Conservation (phyloP, 2,797 vertebrate species). For the Gymnocypris eckloni region DNA sequence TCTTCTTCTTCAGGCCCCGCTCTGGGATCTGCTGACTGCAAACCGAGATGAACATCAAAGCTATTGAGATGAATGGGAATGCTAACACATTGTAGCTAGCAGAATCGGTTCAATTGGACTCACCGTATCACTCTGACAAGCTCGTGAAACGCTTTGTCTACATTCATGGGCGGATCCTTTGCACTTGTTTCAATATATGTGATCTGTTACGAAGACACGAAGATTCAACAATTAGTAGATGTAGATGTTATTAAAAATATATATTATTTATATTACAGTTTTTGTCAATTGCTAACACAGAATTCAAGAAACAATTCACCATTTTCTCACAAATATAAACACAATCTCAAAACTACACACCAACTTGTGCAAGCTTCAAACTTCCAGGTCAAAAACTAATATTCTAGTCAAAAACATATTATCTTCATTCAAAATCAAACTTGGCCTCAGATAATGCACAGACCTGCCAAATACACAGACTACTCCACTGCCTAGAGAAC, state of each 20-base stretch:
- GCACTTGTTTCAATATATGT: slow-evolving; percentile 99
- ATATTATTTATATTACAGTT: neutral
- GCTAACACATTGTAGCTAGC: neutral
- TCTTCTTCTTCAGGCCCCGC: slow-evolving; percentile 88
- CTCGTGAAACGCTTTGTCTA: slow-evolving; percentile 98
- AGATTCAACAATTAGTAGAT: neutral
- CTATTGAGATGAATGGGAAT: neutral
- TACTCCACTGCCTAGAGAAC: too few relatives aligned
- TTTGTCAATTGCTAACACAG: too few relatives aligned
- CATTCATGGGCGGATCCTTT: slow-evolving; percentile 98
- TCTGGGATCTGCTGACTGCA: slow-evolving; percentile 88
- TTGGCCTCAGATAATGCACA: too few relatives aligned
- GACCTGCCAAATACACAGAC: too few relatives aligned
- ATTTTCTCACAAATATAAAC: too few relatives aligned
- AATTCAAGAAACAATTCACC: too few relatives aligned
- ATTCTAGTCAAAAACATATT: too few relatives aligned
- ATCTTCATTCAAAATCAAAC: too few relatives aligned
- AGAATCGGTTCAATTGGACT: slow-evolving; percentile 45
- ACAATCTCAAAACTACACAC: too few relatives aligned
- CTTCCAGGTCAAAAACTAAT: too few relatives aligned
- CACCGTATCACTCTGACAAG: slow-evolving; percentile 97
- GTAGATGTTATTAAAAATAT: too few relatives aligned
- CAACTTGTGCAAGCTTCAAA: too few relatives aligned
- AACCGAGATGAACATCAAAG: neutral
- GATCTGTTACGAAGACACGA: slow-evolving; percentile 78